Conservation (phyloP, 2,888 invertebrate genomes). For the Drosophila picticornis region DNA sequence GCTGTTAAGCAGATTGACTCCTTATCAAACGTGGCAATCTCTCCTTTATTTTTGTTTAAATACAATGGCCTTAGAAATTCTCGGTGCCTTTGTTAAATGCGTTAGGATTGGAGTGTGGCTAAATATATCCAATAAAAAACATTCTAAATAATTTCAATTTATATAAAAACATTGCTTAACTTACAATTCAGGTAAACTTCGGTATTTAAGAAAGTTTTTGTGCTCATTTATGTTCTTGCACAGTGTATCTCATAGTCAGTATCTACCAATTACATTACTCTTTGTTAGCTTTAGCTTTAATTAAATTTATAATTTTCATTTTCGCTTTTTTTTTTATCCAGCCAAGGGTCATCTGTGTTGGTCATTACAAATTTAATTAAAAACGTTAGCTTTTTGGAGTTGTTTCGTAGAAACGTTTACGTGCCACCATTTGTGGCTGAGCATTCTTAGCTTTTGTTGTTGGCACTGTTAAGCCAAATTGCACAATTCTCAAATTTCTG, state of each 20-base stretch:
- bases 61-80: too few relatives aligned
- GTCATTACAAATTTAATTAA: constrained; percentile 64
- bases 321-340: background rate
- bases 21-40: constrained; percentile 15
- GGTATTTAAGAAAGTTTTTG: background rate
- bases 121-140: background rate
- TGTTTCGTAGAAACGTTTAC: constrained; percentile 5
- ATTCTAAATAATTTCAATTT: background rate
- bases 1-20: constrained; percentile 8
- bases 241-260: background rate
- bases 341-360: constrained; percentile 11
- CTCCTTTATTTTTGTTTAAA: constrained; percentile 3
- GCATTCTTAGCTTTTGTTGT: constrained; percentile 14
- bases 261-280: background rate
- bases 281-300: background rate
- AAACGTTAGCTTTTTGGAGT: constrained; percentile 35
- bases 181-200: background rate
- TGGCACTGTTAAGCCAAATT: constrained; percentile 33
- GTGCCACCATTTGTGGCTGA: constrained; percentile 20
- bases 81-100: background rate
- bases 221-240: background rate
- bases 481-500: constrained; percentile 40
- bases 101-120: background rate
- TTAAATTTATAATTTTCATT: background rate
- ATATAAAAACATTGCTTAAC: too few relatives aligned